Evolutionary conservation across 2,113 vertebrate species (phyloP), one percentile per base, ranked within the genome.

Genomic region (Carassius carassius): DNA sequence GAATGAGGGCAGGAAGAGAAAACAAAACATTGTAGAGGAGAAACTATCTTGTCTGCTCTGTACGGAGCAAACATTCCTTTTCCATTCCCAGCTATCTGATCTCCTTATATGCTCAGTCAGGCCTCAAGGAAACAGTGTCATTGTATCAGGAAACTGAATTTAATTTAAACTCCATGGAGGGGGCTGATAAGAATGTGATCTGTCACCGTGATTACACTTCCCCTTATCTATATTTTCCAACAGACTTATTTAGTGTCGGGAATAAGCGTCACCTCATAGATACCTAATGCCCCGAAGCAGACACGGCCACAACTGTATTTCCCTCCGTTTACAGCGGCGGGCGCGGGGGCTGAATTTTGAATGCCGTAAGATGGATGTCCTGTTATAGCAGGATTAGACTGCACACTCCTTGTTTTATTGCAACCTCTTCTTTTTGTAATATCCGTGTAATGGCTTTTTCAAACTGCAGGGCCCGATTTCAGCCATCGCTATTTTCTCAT

Each of bases 361-460:
- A 82, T 72, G 81, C 13, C 13, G 21, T 82, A 72, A 73, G 81
- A 82, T 82, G 81, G 81, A 82, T 82, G 81, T 82, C 81, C 67
- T 82, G 81, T 82, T 82, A 82, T 82, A 82, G 81, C 32, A 82
- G 81, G 81, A 82, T 82, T 82, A 82, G 81, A 82, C 81, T 58
- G 65, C 81, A 72, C 67, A 56, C 69, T 85, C 54, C 77, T 72
- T 72, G 78, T 76, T 85, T 85, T 85, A 85, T 85, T 85, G 73
- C 76, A 60, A 65, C 49, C 49, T 80, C 77, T 85, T 78, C 84
- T 72, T 80, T 85, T 82, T 79, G 54, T 85, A 85, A 85, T 80
- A 85, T 80, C 84, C 78, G 77, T 85, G 84, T 85, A 85, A 85
- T 85, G 84, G 76, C 65, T 85, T 85, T 85, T 72, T 82, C 81